Base-by-base conservation (phyloP, 2,888 invertebrate species). In the Thymelicus lineola region DNA sequence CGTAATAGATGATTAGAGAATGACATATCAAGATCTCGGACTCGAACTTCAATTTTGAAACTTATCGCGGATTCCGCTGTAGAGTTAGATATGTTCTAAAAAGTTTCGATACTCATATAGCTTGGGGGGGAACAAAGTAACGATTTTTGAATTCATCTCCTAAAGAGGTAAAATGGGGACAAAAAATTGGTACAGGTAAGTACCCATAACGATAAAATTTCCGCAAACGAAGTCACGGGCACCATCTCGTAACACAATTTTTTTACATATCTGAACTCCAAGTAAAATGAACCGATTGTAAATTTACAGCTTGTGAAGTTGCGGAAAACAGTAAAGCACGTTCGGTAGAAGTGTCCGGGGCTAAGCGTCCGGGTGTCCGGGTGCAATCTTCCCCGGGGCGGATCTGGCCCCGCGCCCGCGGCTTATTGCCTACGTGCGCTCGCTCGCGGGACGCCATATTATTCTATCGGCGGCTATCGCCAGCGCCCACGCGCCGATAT, bases 391-490 rank as follows among this genome's bases (percentile, higher is more conserved):
- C 90, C 90, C 88, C 89, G 86, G 86, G 82, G 80, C 84, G 84
- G 85, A 80, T 81, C 83, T 87, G 87, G 90, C 89, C 82, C 84
- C 81, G 83, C 87, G 90, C 88, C 89, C 86, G 86, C 82, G 87
- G 90, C 92, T 93, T 93, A 93, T 93, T 93, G 93, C 92, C 90
- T 93, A 93, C 93, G 93, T 93, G 93, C 91, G 88, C 83, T 82
- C 84, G 84, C 85, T 80, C 87, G 84, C 86, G 82, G 84, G 80
- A 86, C 87, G 89, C 91, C 93, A 91, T 93, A 93, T 93, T 93
- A 93, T 92, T 91, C 93, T 89, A 93, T 91, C 90, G 89, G 83
- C 86, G 86, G 84, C 91, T 92, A 92, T 93, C 91, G 91, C 86
- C 79, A 76, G 84, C 84, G 80, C 80, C 87, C 91, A 91, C 88